These are phyloP conservation scores for Nysson spinosus DNA, from an alignment of 2,888 invertebrate species.

Conservation along the genomic window DNA sequence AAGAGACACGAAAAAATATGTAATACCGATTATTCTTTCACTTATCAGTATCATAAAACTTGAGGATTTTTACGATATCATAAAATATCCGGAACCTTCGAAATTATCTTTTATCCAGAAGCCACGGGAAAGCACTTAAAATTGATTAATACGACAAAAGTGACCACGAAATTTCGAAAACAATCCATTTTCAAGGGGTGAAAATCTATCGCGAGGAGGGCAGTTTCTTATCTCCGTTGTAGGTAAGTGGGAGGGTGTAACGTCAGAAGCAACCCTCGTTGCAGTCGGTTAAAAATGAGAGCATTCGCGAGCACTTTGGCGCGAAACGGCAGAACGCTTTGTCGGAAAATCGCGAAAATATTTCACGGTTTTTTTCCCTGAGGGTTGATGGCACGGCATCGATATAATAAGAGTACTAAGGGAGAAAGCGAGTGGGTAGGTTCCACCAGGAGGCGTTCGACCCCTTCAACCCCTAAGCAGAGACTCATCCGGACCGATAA, in stretches of 20 bases:
- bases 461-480: conserved; percentile 19
- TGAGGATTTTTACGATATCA: too few relatives aligned
- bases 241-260: neutral
- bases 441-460: neutral
- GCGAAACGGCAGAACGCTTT: conserved; percentile 66
- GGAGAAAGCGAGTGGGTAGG: neutral
- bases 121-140: too few relatives aligned
- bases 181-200: too few relatives aligned
- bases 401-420: conserved; percentile 58
- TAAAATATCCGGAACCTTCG: too few relatives aligned
- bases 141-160: too few relatives aligned
- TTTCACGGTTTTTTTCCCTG: conserved; percentile 67
- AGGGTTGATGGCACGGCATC: conserved; percentile 54
- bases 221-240: too few relatives aligned
- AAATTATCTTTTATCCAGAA: too few relatives aligned
- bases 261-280: conserved; percentile 19
- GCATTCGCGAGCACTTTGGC: conserved; percentile 71
- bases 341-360: conserved; percentile 71
- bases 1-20: too few relatives aligned
- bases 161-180: too few relatives aligned
- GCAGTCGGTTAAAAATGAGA: conserved; percentile 67
- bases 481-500: conserved; percentile 47
- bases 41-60: too few relatives aligned
- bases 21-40: too few relatives aligned
- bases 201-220: too few relatives aligned